Evolutionary conservation across 2,113 vertebrate genomes (phyloP), one percentile per base, ranked within the genome.

Genomic region (Progne subis): DNA sequence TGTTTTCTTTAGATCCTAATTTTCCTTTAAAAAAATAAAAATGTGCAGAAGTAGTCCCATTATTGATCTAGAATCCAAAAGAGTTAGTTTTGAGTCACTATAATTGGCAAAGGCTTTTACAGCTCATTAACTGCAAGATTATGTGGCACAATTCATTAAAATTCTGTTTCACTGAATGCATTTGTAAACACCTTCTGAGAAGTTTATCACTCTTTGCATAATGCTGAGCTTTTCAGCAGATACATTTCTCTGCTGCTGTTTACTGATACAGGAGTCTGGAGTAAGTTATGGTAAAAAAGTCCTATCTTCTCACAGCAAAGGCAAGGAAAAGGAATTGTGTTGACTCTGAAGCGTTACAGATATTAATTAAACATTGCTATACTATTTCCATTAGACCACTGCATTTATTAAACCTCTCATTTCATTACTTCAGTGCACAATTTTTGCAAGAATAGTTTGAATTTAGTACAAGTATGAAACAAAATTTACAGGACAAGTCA

Each of bases 111-210:
- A 97, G 91, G 85, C 92, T 97, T 98, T 97, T 97, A 93, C 96
- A 98, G 96, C 95, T 98, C 97, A 98, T 98, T 98, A 98, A 97
- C 93, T 57, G 9, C 92, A 94, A 96, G 97, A 98, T 97, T 98
- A 98, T 96, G 97, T 97, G 97, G 97, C 95, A 97, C 90, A 97
- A 97, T 98, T 98, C 96, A 98, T 98, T 98, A 98, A 97, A 98
- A 98, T 98, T 98, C 97, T 95, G 94, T 98, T 97, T 98, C 91
- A 92, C 95, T 95, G 96, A 87, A 96, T 97, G 97, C 95, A 90
- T 98, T 97, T 97, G 97, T 98, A 98, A 98, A 97, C 94, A 98
- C 97, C 93, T 96, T 97, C 93, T 95, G 94, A 97, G 94, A 97
- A 96, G 83, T 97, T 97, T 97, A 97, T 98, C 96, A 97, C 87